Evolutionary conservation across 2,797 vertebrate species (phyloP).

Genomic region (Anniella stebbinsi): DNA sequence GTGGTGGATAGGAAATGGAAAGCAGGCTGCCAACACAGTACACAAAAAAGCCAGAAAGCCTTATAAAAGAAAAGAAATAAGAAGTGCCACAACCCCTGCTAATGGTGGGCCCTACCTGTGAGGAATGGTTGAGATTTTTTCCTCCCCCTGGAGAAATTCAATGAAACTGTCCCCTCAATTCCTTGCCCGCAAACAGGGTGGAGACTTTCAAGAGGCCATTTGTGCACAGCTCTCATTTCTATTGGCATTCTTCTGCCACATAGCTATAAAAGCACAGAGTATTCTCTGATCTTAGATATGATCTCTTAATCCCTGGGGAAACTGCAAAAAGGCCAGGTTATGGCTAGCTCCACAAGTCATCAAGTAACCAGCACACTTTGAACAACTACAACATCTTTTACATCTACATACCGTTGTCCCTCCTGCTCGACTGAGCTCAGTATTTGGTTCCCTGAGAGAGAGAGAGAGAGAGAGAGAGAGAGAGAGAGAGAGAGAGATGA

Average conservation of each 20-base stretch:
- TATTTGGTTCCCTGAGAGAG: conserved; percentile 51
- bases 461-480: conserved; percentile 7
- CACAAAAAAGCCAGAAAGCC: too few species aligned
- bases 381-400: not conserved
- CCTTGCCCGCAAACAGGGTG: too few species aligned
- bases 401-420: conserved; percentile 53
- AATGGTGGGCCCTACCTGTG: too few species aligned
- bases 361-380: not conserved
- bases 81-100: too few species aligned
- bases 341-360: not conserved
- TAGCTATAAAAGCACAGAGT: not conserved
- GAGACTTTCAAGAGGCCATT: too few species aligned
- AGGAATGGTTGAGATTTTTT: too few species aligned
- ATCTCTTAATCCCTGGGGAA: not conserved
- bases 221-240: not conserved
- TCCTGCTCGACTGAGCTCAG: fast-evolving
- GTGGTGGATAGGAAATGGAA: too few species aligned
- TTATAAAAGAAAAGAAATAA: too few species aligned
- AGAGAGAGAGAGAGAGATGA: not conserved
- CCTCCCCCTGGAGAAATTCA: too few species aligned
- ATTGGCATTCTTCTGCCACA: not conserved
- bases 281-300: not conserved
- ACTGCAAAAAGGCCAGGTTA: not conserved
- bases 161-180: too few species aligned
- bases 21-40: too few species aligned